Base-by-base conservation (phyloP, 2,113 vertebrate species). In the Hippocampus guttulatus region DNA sequence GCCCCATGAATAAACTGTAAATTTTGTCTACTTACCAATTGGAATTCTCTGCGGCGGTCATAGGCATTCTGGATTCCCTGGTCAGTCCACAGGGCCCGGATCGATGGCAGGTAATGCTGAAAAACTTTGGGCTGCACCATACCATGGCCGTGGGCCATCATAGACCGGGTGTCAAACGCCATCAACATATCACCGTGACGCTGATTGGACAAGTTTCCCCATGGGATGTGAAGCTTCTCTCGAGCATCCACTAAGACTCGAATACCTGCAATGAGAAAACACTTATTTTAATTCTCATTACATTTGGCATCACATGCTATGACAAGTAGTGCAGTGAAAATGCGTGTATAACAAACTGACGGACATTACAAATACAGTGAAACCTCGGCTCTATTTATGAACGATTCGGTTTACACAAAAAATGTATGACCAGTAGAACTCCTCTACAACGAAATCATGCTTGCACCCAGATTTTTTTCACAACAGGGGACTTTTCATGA, bases 171-270 rank as follows among this genome's bases (percentile, higher is more conserved):
- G 81, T 98, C 95, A n/a, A 97, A 96, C 0, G 93, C 93, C 96
- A 99, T 98, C 94, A 99, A 85, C 60, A 83, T 92, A 57, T 96
- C 93, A 0, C 96, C 97, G 0, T 93, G 89, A 8, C 71, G 84
- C 87, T 97, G 95, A 87, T 98, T 99, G 49, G 92, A 83, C 4
- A 86, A 77, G 52, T 96, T 84, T 64, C 95, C 96, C 97, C 97
- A 99, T 0, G 95, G 94, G 84, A 99, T 98, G 84, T 95, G 95
- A 63, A 99, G 93, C 73, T 98, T 98, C 86, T 96, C 96, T 57
- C 96, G 89, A 49, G 97, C 97, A 10, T 99, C 97, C 55, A 98
- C 97, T 52, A 99, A 92, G 73, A 98, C 97, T 81, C 96, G 92
- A 78, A 99, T 91, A 76, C 97, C 97, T 97, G 84, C 11, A 66